phyloP scores from a whole-genome alignment of 2,113 vertebrate species.

The Phalacrocorax pelagicus region DNA sequence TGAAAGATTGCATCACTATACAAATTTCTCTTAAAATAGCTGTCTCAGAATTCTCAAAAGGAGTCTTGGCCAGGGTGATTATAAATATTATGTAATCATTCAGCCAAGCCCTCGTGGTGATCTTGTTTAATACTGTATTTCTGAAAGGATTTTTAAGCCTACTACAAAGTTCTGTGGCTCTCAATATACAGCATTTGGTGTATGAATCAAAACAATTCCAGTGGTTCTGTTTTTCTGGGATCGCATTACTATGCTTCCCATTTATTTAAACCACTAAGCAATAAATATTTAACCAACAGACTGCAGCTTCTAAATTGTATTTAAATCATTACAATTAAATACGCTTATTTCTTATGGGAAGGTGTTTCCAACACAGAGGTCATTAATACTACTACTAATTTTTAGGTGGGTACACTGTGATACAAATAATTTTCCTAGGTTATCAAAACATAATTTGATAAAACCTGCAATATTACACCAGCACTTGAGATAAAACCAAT shows the following conservation, averaged over 20 bases:
- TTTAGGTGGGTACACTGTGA: not conserved
- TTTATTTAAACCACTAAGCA: not conserved
- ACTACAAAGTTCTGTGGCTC: not conserved
- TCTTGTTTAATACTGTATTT: not conserved
- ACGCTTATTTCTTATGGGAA: not conserved
- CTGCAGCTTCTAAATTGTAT: not conserved
- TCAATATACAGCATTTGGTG: not conserved
- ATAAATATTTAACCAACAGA: conserved; percentile 1
- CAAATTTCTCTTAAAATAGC: conserved; percentile 45
- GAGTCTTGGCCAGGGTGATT: conserved; percentile 27
- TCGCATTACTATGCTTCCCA: not conserved
- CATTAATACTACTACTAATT: not conserved
- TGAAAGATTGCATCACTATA: conserved; percentile 60
- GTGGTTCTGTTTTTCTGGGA: not conserved
- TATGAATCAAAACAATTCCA: not conserved
- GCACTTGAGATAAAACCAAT: not conserved
- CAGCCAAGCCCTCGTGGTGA: not conserved
- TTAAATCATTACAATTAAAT: not conserved
- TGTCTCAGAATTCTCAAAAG: conserved; percentile 40
- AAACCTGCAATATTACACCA: not conserved
- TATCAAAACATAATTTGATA: not conserved
- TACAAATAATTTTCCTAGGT: not conserved
- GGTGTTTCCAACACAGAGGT: not conserved
- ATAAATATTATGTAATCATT: conserved; percentile 17
- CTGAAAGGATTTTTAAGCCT: not conserved